Base-by-base conservation (phyloP, 2,113 vertebrate species). In the Mesembrinibis cayennensis region DNA sequence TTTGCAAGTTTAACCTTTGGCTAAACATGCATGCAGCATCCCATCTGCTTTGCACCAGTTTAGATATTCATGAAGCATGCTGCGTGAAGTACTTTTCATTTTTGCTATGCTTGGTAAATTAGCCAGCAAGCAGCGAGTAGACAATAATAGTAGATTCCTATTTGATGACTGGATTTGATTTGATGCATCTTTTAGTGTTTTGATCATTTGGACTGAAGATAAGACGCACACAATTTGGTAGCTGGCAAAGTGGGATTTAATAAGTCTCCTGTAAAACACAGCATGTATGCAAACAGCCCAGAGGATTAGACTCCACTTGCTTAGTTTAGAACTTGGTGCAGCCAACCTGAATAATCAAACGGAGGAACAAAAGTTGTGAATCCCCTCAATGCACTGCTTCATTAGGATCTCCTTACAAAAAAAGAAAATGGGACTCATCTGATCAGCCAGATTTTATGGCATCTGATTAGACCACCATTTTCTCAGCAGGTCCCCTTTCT, bases 381-480 rank as follows among this genome's bases (percentile, higher is more conserved):
- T 97, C 97, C 94, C 95, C 87, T 98, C 93, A 88, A 96, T 96
- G 96, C 94, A 97, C 98, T 97, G 98, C 98, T 99, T 99, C 99
- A 99, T 99, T 99, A 99, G 98, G 98, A 98, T 98, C 98, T 98
- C 98, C 98, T 98, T 98, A 99, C 98, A 98, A 97, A 96, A 97
- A 97, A 97, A 94, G 96, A 97, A 98, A 98, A 98, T 97, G 94
- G 97, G 96, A 89, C 98, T 98, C 98, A 98, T 98, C 99, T 99
- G 99, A 99, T 99, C 99, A 99, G 98, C 98, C 99, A 98, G 98
- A 99, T 98, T 99, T 98, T 99, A 98, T 97, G 98, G 99, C 98
- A 99, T 98, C 99, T 99, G 99, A 99, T 99, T 99, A 99, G 99
- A 98, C 98, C 98, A 99, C 98, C 99, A 99, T 99, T 99, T 99